A percentile compares a stretch with the other conserved stretches of the same genome.
Evolutionary conservation across 2,888 invertebrate species (phyloP).

Genomic region (Aspidiotus rigidus): DNA sequence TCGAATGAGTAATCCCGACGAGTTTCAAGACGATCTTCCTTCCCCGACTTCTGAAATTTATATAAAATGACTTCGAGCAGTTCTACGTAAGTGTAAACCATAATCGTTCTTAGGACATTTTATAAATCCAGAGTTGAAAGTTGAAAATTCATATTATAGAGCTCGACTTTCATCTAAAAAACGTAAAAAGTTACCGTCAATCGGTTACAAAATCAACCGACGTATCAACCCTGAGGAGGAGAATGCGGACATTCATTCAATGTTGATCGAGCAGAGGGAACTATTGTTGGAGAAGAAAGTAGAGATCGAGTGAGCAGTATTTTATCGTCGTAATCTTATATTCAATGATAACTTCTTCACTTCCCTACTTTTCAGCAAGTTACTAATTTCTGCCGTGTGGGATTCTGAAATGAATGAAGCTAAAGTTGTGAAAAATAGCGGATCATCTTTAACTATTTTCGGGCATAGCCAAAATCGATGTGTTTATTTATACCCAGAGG

Average conservation of each 20-base stretch:
- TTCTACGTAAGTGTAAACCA: no score
- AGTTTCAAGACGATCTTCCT: no score
- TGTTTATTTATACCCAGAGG: slow-evolving; percentile 2
- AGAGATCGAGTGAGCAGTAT: neutral
- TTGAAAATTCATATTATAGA: no score
- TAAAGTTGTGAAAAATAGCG: slow-evolving; percentile 6
- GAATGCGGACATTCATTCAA: neutral
- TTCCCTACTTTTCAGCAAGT: neutral
- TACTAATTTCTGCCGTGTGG: slow-evolving; percentile 4
- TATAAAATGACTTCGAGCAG: no score
- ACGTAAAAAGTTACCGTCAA: slow-evolving; percentile 1
- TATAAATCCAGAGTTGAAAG: no score
- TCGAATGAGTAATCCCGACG: no score
- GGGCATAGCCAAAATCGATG: neutral
- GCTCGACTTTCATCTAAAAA: neutral
- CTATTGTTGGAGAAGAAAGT: neutral
- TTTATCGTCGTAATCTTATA: neutral
- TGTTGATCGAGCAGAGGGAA: neutral
- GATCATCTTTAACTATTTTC: slow-evolving; percentile 2
- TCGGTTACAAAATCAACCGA: neutral
- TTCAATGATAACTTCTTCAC: no score
- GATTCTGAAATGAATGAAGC: neutral
- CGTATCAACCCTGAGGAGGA: neutral
- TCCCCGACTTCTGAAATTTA: no score
- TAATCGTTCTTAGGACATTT: no score